Evolutionary conservation across 1,140 invertebrate genomes (phyloP).

Genomic region (Gryon sp.): DNA sequence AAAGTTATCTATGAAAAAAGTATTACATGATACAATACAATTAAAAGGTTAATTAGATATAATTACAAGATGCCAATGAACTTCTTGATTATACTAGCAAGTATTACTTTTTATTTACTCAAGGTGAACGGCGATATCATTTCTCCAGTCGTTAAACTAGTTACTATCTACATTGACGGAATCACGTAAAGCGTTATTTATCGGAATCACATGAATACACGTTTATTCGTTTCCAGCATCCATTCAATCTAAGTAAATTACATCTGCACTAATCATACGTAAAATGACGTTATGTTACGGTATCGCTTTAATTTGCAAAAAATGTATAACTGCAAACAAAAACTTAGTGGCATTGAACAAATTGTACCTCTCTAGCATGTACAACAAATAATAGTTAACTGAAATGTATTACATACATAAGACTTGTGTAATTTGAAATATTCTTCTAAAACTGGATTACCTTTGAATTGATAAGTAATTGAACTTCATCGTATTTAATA

Average conservation of each 20-base stretch:
- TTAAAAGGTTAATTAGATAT: background rate
- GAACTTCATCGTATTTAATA: no score
- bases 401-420: slow-evolving; percentile 43
- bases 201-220: slow-evolving; percentile 14
- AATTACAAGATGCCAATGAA: slow-evolving; percentile 6
- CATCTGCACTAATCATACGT: slow-evolving; percentile 47
- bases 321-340: slow-evolving; percentile 26
- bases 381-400: slow-evolving; percentile 33
- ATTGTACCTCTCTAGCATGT: slow-evolving; percentile 29
- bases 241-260: slow-evolving; percentile 23
- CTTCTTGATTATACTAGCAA: slow-evolving; percentile 22
- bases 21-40: background rate
- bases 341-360: slow-evolving; percentile 43
- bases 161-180: slow-evolving; percentile 34
- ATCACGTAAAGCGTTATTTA: slow-evolving; percentile 43
- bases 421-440: slow-evolving; percentile 43
- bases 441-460: slow-evolving; percentile 11
- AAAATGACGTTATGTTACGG: slow-evolving; percentile 54
- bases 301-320: slow-evolving; percentile 35
- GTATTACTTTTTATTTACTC: slow-evolving; percentile 18
- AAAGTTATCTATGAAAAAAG: no score
- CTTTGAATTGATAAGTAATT: slow-evolving; percentile 25
- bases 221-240: slow-evolving; percentile 46
- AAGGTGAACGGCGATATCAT: slow-evolving; percentile 28
- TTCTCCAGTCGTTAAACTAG: slow-evolving; percentile 20